Conservation (phyloP, 2,797 vertebrate genomes). For the Gadopsis bispinosus region DNA sequence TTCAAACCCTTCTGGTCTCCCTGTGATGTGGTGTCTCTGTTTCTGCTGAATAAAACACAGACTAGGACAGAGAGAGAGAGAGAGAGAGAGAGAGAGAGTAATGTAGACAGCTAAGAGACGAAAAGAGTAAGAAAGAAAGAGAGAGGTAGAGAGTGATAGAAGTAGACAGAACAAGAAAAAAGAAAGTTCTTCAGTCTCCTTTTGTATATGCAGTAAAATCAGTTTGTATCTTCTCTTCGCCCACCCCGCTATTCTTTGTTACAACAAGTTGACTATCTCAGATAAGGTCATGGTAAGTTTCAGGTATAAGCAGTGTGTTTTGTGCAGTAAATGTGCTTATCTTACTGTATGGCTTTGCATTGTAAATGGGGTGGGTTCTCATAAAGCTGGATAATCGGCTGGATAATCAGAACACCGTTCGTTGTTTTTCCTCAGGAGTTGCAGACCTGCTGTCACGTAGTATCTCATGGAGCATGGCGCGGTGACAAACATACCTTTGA, state of each 20-base stretch:
- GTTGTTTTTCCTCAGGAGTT: conserved; percentile 2
- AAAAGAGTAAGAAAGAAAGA: conserved; percentile 16
- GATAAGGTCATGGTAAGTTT: neutral
- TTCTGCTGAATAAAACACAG: conserved; percentile 63
- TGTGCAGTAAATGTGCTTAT: conserved; percentile 8
- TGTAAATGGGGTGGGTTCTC: neutral
- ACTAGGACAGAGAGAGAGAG: conserved; percentile 21
- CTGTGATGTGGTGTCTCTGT: conserved; percentile 71
- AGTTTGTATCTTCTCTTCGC: conserved; percentile 29
- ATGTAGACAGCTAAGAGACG: conserved; percentile 26
- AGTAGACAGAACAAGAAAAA: conserved; percentile 17
- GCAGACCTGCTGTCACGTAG: conserved; percentile 21
- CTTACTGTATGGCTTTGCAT: neutral
- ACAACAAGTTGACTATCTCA: conserved; percentile 1
- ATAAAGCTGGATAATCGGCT: conserved; percentile 11
- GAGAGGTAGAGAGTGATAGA: conserved; percentile 13
- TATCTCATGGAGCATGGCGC: conserved; percentile 17
- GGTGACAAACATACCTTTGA: conserved; percentile 38
- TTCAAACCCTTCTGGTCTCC: conserved; percentile 35
- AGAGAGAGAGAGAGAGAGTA: too few species aligned
- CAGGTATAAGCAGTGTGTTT: neutral
- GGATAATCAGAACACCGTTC: conserved; percentile 9
- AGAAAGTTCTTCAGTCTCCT: conserved; percentile 27
- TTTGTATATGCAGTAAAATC: conserved; percentile 13
- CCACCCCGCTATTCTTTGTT: conserved; percentile 16